Percentiles rank a stretch among this genome's conserved stretches.
phyloP scores from a whole-genome alignment of 2,888 invertebrate species.

The Prosopocoilus inquinatus region DNA sequence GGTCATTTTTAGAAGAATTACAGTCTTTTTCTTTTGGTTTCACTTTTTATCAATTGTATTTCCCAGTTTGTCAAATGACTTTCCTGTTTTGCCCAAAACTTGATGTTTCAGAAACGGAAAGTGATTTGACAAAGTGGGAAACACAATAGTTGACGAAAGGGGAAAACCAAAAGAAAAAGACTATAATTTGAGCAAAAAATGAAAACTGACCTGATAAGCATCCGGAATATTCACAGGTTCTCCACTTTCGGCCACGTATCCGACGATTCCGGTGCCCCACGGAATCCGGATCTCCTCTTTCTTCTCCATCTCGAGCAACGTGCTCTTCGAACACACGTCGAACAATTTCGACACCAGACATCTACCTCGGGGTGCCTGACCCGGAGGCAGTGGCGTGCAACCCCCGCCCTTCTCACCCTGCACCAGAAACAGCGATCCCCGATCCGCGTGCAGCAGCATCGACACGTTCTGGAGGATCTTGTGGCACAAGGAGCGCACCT shows the following conservation, averaged over 20 bases:
- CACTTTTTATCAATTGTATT: too few species aligned
- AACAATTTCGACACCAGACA: slow-evolving; percentile 91
- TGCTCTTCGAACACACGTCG: slow-evolving; percentile 92
- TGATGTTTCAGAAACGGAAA: too few species aligned
- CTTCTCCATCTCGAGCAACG: slow-evolving; percentile 88
- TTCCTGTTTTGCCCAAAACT: too few species aligned
- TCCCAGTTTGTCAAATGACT: too few species aligned
- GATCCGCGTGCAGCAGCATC: slow-evolving; percentile 85
- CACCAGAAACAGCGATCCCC: slow-evolving; percentile 89
- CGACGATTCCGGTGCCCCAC: slow-evolving; percentile 94
- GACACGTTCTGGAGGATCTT: slow-evolving; percentile 95
- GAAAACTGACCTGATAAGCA: slow-evolving; percentile 76
- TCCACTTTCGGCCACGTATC: slow-evolving; percentile 90
- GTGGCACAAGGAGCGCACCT: slow-evolving; percentile 89
- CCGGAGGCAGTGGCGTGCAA: slow-evolving; percentile 44
- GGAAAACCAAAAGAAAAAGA: neutral
- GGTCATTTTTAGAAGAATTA: too few species aligned
- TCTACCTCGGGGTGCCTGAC: slow-evolving; percentile 52
- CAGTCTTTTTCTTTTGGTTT: too few species aligned
- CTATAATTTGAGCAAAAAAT: too few species aligned
- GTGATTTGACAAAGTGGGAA: neutral
- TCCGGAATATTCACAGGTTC: slow-evolving; percentile 93
- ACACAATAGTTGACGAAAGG: neutral
- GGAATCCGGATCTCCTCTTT: slow-evolving; percentile 91
- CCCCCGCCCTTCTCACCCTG: slow-evolving; percentile 62